Evolutionary conservation across 2,797 vertebrate species (phyloP), one percentile per base, ranked within the genome.

Genomic region (Selene dorsalis): DNA sequence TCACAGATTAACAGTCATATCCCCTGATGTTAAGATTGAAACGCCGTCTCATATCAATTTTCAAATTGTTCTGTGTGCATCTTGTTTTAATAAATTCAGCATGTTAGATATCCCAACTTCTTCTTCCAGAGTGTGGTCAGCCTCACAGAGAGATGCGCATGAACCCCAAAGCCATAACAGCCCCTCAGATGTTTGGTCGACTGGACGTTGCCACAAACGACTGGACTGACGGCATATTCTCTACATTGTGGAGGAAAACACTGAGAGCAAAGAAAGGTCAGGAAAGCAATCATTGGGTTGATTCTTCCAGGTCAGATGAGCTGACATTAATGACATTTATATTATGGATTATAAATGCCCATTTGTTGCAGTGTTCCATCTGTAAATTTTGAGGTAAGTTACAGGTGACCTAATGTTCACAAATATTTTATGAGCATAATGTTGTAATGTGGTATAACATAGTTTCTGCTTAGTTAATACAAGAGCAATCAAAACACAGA

Each of bases 211-310:
- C 97, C 43, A 99, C 98, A 4, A 99, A 98, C 17, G 98, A 99
- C 83, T 99, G 98, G 98, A 99, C 98, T 0, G 98, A 99, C 70
- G 98, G 98, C 58, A 96, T 99, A 83, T 99, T 99, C 92, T 99
- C 98, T 32, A 93, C 96, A 0, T 95, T 99, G 32, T 99, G 98
- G 98, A 97, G 98, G 82, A 99, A 99, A 95, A 98, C 97, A 11
- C 87, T 98, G 78, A 95, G 91, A 89, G 95, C 96, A 66, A 99
- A 98, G 89, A 98, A 97, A 96, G 98, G 95, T 96, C 57, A 69
- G 83, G 39, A 55, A 28, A 28, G 18, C 62, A 4, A 68, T 11
- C 16, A 30, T 7, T 41, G 16, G 12, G 53, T 67, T 69, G 3
- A 38, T 32, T 30, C 12, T 32, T 41, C 0, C 6, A 61, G 1